phyloP scores from a whole-genome alignment of 2,113 vertebrate species.

The Menidia beryllina region DNA sequence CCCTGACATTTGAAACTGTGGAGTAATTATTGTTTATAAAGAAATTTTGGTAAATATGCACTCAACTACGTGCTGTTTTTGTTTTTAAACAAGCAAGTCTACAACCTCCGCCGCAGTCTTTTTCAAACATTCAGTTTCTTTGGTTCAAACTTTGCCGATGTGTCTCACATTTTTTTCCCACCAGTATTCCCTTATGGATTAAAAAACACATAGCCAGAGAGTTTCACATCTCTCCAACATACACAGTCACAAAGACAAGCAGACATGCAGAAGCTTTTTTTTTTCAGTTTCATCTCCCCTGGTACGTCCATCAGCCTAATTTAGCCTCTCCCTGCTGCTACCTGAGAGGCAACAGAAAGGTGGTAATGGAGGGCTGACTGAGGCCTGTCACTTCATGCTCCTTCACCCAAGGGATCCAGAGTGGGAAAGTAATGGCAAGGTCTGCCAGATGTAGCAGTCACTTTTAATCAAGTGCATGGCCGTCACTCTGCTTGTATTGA shows the following conservation, averaged over 20 bases:
- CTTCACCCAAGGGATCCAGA: conserved; percentile 75
- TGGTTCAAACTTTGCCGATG: conserved; percentile 6
- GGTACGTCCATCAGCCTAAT: conserved; percentile 66
- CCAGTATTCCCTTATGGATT: conserved; percentile 33
- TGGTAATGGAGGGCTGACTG: conserved; percentile 83
- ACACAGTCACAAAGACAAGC: conserved; percentile 35
- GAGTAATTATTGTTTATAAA: conserved; percentile 50
- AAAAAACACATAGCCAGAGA: conserved; percentile 17
- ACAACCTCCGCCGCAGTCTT: neutral
- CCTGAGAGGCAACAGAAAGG: conserved; percentile 76
- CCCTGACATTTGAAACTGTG: conserved; percentile 47
- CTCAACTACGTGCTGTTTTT: neutral
- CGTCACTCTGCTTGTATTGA: conserved; percentile 83
- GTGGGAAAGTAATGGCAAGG: conserved; percentile 83
- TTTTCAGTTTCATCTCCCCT: conserved; percentile 48
- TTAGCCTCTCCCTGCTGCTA: conserved; percentile 65
- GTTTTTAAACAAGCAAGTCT: neutral
- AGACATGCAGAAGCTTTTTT: conserved; percentile 48
- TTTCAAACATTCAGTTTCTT: conserved; percentile 6
- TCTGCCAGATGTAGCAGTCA: conserved; percentile 86
- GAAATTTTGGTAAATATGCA: conserved; percentile 32
- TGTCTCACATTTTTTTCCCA: conserved; percentile 17
- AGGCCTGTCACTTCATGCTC: conserved; percentile 83
- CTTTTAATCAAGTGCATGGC: conserved; percentile 85
- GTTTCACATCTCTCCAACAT: conserved; percentile 11